These are phyloP conservation scores for Apamea anceps DNA, from an alignment of 2,888 invertebrate genomes.

Conservation along the genomic window DNA sequence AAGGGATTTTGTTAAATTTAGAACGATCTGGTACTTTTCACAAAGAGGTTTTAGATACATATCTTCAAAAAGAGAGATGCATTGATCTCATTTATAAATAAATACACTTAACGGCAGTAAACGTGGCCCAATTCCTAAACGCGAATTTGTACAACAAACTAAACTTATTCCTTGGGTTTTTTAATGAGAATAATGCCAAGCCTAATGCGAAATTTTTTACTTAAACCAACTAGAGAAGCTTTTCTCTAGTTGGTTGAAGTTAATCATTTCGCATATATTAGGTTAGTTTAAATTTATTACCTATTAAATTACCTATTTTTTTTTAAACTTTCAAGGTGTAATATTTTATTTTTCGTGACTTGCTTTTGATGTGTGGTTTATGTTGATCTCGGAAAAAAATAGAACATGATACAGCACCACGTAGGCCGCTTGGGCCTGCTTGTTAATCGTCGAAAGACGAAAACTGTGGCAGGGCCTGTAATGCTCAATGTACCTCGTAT, in stretches of 20 bases:
- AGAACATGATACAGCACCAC: not conserved
- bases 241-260: too few species aligned
- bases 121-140: not conserved
- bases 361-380: not conserved
- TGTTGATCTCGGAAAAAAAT: not conserved
- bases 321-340: not conserved
- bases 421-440: not conserved
- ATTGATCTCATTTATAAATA: constrained; percentile 5
- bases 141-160: not conserved
- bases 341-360: not conserved
- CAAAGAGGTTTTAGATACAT: not conserved
- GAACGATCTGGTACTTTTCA: not conserved
- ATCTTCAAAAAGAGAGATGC: constrained; percentile 2
- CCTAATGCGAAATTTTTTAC: not conserved
- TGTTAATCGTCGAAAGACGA: not conserved
- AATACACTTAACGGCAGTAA: not conserved
- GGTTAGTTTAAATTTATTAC: too few species aligned
- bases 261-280: too few species aligned
- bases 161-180: not conserved
- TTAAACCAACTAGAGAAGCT: too few species aligned
- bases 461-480: not conserved
- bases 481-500: not conserved
- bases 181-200: not conserved
- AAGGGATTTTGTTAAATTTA: not conserved
- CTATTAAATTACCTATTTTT: too few species aligned